Percentiles rank a stretch among this genome's conserved stretches.
phyloP scores from a whole-genome alignment of 1,140 invertebrate genomes.

The Heliconius hewitsoni region DNA sequence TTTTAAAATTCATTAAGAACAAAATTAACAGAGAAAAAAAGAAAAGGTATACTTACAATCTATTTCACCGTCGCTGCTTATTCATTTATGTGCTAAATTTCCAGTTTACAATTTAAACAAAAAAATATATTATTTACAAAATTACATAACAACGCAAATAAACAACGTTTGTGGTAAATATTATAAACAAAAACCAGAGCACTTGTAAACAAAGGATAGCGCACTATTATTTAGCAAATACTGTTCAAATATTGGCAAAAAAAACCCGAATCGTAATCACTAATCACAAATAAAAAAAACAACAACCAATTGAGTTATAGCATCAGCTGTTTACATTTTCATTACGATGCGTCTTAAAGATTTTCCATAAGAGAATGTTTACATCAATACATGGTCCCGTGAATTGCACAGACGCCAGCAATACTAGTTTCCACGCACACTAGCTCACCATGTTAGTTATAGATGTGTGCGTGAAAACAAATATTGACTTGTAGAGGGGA shows the following conservation, averaged over 20 bases:
- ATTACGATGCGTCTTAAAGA: conserved; percentile 53
- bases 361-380: conserved; percentile 74
- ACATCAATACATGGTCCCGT: conserved; percentile 62
- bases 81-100: conserved; percentile 20
- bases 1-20: too few species aligned
- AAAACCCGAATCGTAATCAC: conserved; percentile 33
- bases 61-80: conserved; percentile 13
- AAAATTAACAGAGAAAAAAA: not conserved
- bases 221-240: conserved; percentile 39
- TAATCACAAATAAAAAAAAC: conserved; percentile 37
- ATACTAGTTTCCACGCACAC: conserved; percentile 65
- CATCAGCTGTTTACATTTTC: conserved; percentile 72
- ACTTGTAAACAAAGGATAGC: conserved; percentile 50
- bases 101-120: not conserved
- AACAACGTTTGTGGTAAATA: conserved; percentile 20
- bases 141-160: conserved; percentile 23
- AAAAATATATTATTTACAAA: conserved; percentile 13
- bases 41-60: conserved; percentile 15
- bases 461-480: conserved; percentile 29
- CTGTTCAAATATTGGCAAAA: not conserved
- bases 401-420: conserved; percentile 57
- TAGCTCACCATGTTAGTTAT: not conserved
- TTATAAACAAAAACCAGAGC: conserved; percentile 23
- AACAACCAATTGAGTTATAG: conserved; percentile 24
- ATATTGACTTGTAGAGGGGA: conserved; percentile 64